Conservation (phyloP, 2,888 invertebrate species). For the Epistrophella euchroma region DNA sequence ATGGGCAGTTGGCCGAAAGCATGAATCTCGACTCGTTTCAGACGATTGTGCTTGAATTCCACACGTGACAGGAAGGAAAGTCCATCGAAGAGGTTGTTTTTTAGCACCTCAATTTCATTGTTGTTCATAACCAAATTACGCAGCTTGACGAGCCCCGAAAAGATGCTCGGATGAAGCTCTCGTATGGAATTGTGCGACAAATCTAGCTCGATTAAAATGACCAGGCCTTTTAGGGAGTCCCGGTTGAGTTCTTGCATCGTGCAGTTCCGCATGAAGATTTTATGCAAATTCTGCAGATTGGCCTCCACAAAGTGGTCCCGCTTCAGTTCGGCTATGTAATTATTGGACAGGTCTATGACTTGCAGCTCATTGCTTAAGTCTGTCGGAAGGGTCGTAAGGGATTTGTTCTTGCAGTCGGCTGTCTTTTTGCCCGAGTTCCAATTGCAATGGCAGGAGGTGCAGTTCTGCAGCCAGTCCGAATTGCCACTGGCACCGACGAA, state of each 20-base stretch:
- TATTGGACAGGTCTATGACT: slow-evolving; percentile 89
- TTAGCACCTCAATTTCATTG: slow-evolving; percentile 90
- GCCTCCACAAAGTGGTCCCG: slow-evolving; percentile 89
- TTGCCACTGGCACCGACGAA: slow-evolving; percentile 77
- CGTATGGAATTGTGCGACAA: slow-evolving; percentile 90
- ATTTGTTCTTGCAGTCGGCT: slow-evolving; percentile 90
- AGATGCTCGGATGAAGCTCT: slow-evolving; percentile 88
- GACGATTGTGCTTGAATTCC: slow-evolving; percentile 90
- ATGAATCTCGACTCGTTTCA: slow-evolving; percentile 88
- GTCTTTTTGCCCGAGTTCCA: slow-evolving; percentile 94
- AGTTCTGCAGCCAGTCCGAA: slow-evolving; percentile 82
- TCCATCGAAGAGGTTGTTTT: slow-evolving; percentile 90
- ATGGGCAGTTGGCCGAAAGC: slow-evolving; percentile 89
- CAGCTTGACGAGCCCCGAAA: slow-evolving; percentile 88
- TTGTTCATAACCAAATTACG: slow-evolving; percentile 90
- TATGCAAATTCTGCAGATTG: slow-evolving; percentile 91
- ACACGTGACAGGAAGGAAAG: slow-evolving; percentile 90
- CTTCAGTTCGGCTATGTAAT: slow-evolving; percentile 87
- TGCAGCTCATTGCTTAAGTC: slow-evolving; percentile 89
- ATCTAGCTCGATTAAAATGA: slow-evolving; percentile 92
- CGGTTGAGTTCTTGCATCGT: slow-evolving; percentile 89
- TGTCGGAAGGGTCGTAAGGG: slow-evolving; percentile 89
- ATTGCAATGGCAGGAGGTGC: slow-evolving; percentile 89
- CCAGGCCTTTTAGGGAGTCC: slow-evolving; percentile 90
- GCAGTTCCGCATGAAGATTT: slow-evolving; percentile 90